A percentile compares a stretch with the other conserved stretches of the same genome.
Conservation (phyloP, 2,113 vertebrate species). For the Anhinga anhinga region DNA sequence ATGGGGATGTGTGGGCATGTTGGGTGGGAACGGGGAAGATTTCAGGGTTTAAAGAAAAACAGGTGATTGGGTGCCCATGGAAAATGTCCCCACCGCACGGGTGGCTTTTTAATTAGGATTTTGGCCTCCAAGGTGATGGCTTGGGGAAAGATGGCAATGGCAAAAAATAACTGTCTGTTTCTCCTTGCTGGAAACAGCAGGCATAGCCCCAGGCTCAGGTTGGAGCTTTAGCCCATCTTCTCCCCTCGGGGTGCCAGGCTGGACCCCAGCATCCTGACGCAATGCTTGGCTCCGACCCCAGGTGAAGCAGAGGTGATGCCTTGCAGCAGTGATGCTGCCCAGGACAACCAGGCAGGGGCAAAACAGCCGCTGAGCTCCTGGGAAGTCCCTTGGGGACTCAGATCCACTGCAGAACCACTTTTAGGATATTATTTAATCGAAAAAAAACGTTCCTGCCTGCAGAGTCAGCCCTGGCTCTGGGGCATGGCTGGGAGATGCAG, state of each 20-base stretch:
- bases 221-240: background rate
- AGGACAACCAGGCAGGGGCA: background rate
- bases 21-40: background rate
- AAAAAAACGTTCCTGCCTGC: background rate
- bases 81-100: background rate
- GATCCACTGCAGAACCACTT: background rate
- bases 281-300: accelerated
- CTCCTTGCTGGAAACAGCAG: background rate
- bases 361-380: background rate
- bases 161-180: background rate
- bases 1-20: accelerated
- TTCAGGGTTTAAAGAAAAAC: background rate
- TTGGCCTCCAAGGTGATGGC: background rate
- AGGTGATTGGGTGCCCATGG: accelerated
- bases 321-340: background rate
- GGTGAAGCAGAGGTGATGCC: background rate
- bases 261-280: background rate
- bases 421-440: background rate
- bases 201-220: background rate
- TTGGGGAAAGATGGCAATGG: background rate
- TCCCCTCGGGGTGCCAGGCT: background rate
- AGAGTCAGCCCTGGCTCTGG: background rate
- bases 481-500: background rate
- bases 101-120: background rate
- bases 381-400: background rate